Percentiles rank a stretch among this genome's conserved stretches.
Evolutionary conservation across 2,113 vertebrate species (phyloP).

Genomic region (Struthidea cinerea): DNA sequence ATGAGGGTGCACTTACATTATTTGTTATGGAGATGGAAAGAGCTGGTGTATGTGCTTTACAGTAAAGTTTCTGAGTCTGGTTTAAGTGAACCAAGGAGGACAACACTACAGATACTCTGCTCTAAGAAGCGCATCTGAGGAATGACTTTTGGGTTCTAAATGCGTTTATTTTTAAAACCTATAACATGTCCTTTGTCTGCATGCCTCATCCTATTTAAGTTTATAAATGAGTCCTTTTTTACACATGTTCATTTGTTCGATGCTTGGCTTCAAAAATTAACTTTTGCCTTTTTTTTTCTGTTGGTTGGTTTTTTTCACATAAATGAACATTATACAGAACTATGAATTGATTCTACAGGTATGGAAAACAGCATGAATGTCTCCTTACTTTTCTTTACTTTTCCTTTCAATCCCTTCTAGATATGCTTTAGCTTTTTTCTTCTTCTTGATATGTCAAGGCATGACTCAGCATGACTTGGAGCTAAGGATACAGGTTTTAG

Average conservation of each 20-base stretch:
- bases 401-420: not conserved
- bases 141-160: not conserved
- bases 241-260: not conserved
- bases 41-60: not conserved
- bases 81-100: not conserved
- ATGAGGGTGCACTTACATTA: not conserved
- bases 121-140: not conserved
- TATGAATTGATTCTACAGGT: conserved; percentile 85
- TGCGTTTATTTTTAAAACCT: not conserved
- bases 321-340: conserved; percentile 74
- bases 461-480: not conserved
- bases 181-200: not conserved
- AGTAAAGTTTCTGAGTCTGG: not conserved
- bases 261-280: conserved; percentile 32
- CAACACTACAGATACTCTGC: not conserved
- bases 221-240: not conserved
- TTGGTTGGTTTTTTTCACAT: not conserved
- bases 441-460: not conserved
- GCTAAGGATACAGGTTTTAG: not conserved
- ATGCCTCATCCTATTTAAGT: not conserved
- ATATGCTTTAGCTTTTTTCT: not conserved
- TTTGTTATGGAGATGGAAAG: not conserved
- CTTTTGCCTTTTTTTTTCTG: not conserved
- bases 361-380: conserved; percentile 57
- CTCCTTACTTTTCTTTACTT: not conserved